Conservation (phyloP, 1,140 invertebrate species). For the Cyphomyrmex costatus region DNA sequence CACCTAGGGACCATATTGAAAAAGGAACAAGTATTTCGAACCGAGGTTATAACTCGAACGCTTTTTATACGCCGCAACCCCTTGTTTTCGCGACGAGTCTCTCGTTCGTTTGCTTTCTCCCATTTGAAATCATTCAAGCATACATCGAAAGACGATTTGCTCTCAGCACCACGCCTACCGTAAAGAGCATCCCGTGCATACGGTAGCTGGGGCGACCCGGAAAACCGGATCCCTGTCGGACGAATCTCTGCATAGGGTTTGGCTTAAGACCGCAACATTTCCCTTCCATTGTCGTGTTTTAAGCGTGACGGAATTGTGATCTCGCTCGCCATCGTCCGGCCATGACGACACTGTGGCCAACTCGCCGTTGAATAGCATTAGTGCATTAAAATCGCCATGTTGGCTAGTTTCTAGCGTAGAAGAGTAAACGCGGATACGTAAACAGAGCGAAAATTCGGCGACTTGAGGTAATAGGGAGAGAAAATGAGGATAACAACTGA, state of each 20-base stretch:
- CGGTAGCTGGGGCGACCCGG: slow-evolving; percentile 52
- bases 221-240: slow-evolving; percentile 73
- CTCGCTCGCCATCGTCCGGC: slow-evolving; percentile 38
- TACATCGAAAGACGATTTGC: slow-evolving; percentile 80
- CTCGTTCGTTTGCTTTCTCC: slow-evolving; percentile 45
- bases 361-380: slow-evolving; percentile 57
- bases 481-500: background rate
- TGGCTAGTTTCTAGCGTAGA: slow-evolving; percentile 30
- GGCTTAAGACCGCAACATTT: slow-evolving; percentile 78
- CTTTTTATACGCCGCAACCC: slow-evolving; percentile 61
- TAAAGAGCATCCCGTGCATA: slow-evolving; percentile 41
- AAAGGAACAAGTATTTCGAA: slow-evolving; percentile 32
- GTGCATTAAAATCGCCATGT: slow-evolving; percentile 57
- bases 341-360: slow-evolving; percentile 46
- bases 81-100: slow-evolving; percentile 64
- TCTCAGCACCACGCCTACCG: slow-evolving; percentile 75
- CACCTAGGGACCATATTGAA: background rate
- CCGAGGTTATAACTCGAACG: slow-evolving; percentile 39
- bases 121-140: slow-evolving; percentile 80
- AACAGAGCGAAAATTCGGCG: background rate
- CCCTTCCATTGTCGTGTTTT: slow-evolving; percentile 64
- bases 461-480: background rate
- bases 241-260: slow-evolving; percentile 71
- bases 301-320: slow-evolving; percentile 33
- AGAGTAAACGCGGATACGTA: background rate